Base-by-base conservation (phyloP, 2,888 invertebrate genomes). In the Callyntrura sp. region DNA sequence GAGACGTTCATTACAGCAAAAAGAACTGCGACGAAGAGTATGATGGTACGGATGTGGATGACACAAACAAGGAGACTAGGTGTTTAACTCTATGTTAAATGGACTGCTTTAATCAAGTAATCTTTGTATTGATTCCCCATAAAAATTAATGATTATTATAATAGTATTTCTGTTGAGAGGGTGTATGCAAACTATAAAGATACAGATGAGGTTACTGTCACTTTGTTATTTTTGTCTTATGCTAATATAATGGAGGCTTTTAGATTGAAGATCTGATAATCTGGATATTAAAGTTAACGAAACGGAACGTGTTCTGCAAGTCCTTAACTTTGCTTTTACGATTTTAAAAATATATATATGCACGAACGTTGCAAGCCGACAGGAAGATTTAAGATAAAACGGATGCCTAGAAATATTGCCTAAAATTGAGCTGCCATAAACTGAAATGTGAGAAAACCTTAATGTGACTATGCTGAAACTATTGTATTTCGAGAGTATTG, bases 51-150 rank as follows among this genome's bases (percentile, higher is more conserved):
- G 28, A 20, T 35, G 81, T 62, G 43, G 28, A 1, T 9, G 14
- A 17, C 6, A 62, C 60, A n/a, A 55, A 55, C 1, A 60, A 35
- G 35, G 45, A 65, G 17, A 48, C 62, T 48, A 4, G 8, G 12
- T 83, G 28, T 76, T 62, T 5, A 45, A 78, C 76, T 43, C 83
- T 9, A 73, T 14, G 48, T 20, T 23, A 20, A 55, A 51, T 51
- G 83, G 84, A 88, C 88, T 88, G 88, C 88, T 88, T 88, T 84
- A 83, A 83, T 65, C 55, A 25, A 55, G 70, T 48, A 25, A 25
- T 51, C 81, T 87, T 87, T 43, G 70, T 73, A 83, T 88, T 87
- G 87, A 81, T 87, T 87, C 81, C 82, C 82, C 14, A 35, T 68
- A 65, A 23, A 65, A 65, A 8, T 65, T 65, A 65, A 60, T 65